A percentile compares a stretch with the other conserved stretches of the same genome.
phyloP scores from a whole-genome alignment of 2,113 vertebrate species.

The Mohoua ochrocephala region DNA sequence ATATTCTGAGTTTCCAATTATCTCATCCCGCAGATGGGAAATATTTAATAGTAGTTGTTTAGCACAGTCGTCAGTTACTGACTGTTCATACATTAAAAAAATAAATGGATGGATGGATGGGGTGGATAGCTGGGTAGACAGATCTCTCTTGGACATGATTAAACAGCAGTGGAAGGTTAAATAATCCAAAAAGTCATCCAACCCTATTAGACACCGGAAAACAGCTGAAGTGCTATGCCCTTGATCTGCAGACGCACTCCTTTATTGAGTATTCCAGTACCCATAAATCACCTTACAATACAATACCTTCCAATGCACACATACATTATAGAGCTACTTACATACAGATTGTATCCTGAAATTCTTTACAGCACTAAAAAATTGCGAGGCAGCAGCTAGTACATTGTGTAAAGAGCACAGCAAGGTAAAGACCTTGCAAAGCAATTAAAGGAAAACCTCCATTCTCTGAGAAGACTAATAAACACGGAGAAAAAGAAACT shows the following conservation, averaged over 20 bases:
- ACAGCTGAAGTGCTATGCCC: constrained; percentile 10
- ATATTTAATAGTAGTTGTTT: constrained; percentile 15
- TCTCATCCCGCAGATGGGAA: background rate
- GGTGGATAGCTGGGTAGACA: background rate
- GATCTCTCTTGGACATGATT: background rate
- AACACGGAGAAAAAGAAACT: background rate
- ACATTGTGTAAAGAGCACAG: background rate
- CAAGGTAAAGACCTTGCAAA: constrained; percentile 29
- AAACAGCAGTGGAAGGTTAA: constrained; percentile 33
- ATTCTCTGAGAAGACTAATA: constrained; percentile 5
- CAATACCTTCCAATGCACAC: constrained; percentile 37
- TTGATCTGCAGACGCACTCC: background rate
- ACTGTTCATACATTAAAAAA: background rate
- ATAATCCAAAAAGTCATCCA: constrained; percentile 45
- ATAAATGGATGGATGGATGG: background rate
- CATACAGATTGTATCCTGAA: constrained; percentile 40
- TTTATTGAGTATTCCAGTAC: constrained; percentile 44
- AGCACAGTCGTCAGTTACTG: background rate
- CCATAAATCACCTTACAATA: constrained; percentile 49
- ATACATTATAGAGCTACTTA: constrained; percentile 44
- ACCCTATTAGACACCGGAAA: background rate
- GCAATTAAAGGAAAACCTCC: constrained; percentile 10
- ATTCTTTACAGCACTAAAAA: constrained; percentile 36
- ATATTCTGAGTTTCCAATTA: background rate
- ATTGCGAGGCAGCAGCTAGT: constrained; percentile 2